Evolutionary conservation across 2,888 invertebrate genomes (phyloP), one percentile per base, ranked within the genome.

Genomic region (Fragum fragum): DNA sequence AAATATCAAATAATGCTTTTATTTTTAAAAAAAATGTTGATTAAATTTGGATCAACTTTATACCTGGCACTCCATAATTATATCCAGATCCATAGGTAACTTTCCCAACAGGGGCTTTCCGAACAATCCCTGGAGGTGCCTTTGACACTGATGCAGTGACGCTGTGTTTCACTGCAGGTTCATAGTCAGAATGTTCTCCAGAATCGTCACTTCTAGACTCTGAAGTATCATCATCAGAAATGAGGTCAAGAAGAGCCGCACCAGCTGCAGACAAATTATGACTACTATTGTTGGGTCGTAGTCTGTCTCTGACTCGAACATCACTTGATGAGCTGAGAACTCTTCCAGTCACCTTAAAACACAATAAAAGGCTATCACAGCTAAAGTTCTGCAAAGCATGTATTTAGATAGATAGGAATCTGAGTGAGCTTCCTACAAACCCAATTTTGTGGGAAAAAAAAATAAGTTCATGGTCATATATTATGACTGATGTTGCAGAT

Each of bases 31-130:
- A n/a, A n/a, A n/a, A n/a, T n/a, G n/a, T n/a, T n/a, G n/a, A n/a
- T n/a, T n/a, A n/a, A n/a, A n/a, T n/a, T n/a, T n/a, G n/a, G n/a
- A n/a, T n/a, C n/a, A 36, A 36, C 5, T 36, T 52, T 47, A 47
- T 47, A 79, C 84, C 86, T 79, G 93, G 93, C 6, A 94, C 90
- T n/a, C 94, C 94, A 88, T 94, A 94, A 79, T 93, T 93, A 83
- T 94, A 94, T 6, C 93, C 92, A 61, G 87, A 85, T 16, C 81
- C 81, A 53, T 91, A 89, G 72, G 89, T 87, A 6, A 92, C 87
- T 66, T 90, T 89, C 72, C 91, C 92, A 0, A 90, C 87, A 23
- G 86, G 81, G n/a, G 87, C 76, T 83, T 83, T 88, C 63, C 70
- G 80, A 21, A 83, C 76, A 81, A 42, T 78, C 21, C 26, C 39